These are phyloP conservation scores for Cydia strobilella DNA, from an alignment of 1,140 invertebrate genomes.

Conservation along the genomic window DNA sequence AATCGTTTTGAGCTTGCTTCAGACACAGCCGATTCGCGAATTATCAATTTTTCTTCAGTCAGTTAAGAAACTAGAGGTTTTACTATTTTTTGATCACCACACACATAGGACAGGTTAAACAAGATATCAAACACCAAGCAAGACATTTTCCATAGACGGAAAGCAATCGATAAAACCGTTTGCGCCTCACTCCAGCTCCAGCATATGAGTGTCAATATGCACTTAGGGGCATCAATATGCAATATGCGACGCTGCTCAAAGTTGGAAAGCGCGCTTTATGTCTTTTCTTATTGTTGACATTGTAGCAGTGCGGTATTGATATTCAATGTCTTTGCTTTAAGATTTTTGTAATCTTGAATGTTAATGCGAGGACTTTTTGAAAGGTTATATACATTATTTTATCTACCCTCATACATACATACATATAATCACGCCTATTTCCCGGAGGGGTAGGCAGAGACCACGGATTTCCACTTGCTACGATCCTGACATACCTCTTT, in stretches of 20 bases:
- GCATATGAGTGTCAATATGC: constrained; percentile 14
- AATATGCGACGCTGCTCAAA: neutral
- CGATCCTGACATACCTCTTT: too few species aligned
- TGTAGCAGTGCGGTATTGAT: neutral
- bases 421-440: too few species aligned
- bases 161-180: constrained; percentile 1
- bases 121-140: neutral
- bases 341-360: neutral
- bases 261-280: neutral
- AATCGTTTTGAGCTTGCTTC: too few species aligned
- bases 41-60: too few species aligned
- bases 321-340: neutral
- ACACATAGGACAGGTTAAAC: too few species aligned
- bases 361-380: neutral
- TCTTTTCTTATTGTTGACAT: constrained; percentile 8
- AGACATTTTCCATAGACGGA: neutral
- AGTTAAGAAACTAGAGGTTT: too few species aligned
- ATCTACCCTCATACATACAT: too few species aligned
- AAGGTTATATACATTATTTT: too few species aligned
- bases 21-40: too few species aligned
- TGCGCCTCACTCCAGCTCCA: neutral
- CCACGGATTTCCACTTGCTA: too few species aligned
- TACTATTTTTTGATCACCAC: too few species aligned
- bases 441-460: too few species aligned
- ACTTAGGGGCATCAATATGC: neutral